Base-by-base conservation (phyloP, 2,797 vertebrate genomes). In the Pteronotus mesoamericanus region DNA sequence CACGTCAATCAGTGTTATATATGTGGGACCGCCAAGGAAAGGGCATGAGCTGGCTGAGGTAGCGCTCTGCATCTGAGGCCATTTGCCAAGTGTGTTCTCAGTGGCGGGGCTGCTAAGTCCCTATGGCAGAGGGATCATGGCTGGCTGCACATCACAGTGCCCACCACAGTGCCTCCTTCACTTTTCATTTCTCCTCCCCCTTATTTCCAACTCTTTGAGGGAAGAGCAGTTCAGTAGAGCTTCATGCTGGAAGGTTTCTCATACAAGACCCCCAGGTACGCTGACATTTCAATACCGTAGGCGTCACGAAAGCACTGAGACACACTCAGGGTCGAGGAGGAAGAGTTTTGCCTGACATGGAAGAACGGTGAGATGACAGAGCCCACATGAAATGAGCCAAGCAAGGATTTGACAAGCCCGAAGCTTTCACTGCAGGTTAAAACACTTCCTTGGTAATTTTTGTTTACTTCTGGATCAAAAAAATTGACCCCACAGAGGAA, bases 401-500 rank as follows among this genome's bases (percentile, higher is more conserved):
- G 53, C 26, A 16, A 19, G 59, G 44, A 57, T 29, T 57, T 37
- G 44, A 75, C 26, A n/a, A 59, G n/a, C 34, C 26, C 2, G 42
- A 29, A 83, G 22, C 64, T 68, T 96, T 48, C 42, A 34, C 72
- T 51, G 61, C 59, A 66, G 37, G 12, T 24, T 59, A 85, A 68
- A 79, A 39, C 3, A 46, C 6, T 42, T 84, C 51, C 85, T 37
- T 18, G 44, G 53, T 51, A 64, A 42, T 19, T 86, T 72, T 10
- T 64, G 46, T 37, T 82, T 39, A 83, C 89, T 71, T 92, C 68
- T 88, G 83, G 61, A 55, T 87, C 39, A 93, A 57, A 80, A 44
- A 93, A 68, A 32, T 48, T 10, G 69, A 66, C 21, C 82, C 11
- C 86, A 44, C 77, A 66, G 64, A 4, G 37, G 22, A 39, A 32